A percentile compares a stretch with the other conserved stretches of the same genome.
These are phyloP conservation scores for Potamilus streckersoni DNA, from an alignment of 1,140 invertebrate genomes.

Conservation along the genomic window DNA sequence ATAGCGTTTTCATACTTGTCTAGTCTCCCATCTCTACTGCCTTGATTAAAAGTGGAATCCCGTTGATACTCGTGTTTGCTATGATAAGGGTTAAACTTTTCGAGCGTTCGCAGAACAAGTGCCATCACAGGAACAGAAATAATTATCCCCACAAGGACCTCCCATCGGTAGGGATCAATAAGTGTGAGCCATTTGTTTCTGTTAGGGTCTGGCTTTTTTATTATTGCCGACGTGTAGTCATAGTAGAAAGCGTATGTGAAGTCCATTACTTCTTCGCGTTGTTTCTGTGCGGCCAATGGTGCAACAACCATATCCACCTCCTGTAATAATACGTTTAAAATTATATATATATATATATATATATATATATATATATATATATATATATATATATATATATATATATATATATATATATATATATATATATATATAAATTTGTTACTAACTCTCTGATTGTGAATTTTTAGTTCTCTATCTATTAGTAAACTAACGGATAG, in stretches of 20 bases:
- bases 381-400: too few relatives aligned
- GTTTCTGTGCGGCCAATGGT: constrained; percentile 31
- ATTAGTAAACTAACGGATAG: too few relatives aligned
- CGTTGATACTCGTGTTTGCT: constrained; percentile 4
- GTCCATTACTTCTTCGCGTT: constrained; percentile 50
- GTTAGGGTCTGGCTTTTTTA: constrained; percentile 49
- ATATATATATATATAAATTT: too few relatives aligned
- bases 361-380: too few relatives aligned
- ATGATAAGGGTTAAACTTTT: constrained; percentile 41
- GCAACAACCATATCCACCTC: constrained; percentile 51
- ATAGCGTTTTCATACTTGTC: constrained; percentile 30
- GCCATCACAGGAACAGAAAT: constrained; percentile 31
- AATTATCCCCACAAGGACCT: constrained; percentile 38
- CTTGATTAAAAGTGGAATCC: not conserved
- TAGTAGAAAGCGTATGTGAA: constrained; percentile 51
- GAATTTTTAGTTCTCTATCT: too few relatives aligned
- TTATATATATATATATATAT: too few relatives aligned
- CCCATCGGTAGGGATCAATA: constrained; percentile 46
- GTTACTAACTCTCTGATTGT: too few relatives aligned
- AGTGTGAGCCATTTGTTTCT: constrained; percentile 47
- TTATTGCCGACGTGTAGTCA: constrained; percentile 40
- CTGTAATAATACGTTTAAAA: constrained; percentile 24
- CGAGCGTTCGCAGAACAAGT: constrained; percentile 20
- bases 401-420: too few relatives aligned
- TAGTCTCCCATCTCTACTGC: constrained; percentile 8